phyloP scores from a whole-genome alignment of 64 coral and sea anemone genomes.

The Porites australiensis region DNA sequence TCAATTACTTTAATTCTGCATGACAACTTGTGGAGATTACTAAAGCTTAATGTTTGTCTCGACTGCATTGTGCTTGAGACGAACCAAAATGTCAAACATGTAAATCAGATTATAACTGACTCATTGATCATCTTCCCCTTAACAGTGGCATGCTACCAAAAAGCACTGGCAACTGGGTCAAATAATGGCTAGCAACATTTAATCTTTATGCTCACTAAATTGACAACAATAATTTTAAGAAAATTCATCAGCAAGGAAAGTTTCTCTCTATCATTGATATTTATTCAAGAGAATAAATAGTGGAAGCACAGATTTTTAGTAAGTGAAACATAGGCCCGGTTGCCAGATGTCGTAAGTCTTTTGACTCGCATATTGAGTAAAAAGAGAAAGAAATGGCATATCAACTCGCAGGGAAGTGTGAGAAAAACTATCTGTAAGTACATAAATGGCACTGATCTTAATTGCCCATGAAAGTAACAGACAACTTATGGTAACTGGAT shows the following conservation, averaged over 20 bases:
- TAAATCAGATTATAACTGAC: background rate
- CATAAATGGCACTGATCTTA: too few species aligned
- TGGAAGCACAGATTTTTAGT: too few species aligned
- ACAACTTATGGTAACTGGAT: too few species aligned
- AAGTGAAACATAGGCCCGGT: background rate
- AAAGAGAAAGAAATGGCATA: too few species aligned
- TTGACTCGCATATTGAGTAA: too few species aligned
- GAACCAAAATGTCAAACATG: background rate
- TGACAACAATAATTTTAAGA: background rate
- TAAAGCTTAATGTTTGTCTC: background rate
- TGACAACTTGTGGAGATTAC: background rate
- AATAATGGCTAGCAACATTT: background rate
- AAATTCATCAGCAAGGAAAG: too few species aligned
- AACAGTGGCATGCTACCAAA: background rate
- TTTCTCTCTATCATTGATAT: too few species aligned
- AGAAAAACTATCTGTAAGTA: too few species aligned
- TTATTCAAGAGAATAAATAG: too few species aligned
- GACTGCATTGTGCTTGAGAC: background rate
- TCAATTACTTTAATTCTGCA: constrained; percentile 18
- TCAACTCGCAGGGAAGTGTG: too few species aligned
- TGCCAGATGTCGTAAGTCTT: background rate
- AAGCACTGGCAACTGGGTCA: background rate
- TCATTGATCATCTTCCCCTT: background rate
- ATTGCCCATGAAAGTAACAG: too few species aligned
- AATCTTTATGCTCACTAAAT: background rate